Evolutionary conservation across 2,888 invertebrate species (phyloP).

Genomic region (Beris chalybata): DNA sequence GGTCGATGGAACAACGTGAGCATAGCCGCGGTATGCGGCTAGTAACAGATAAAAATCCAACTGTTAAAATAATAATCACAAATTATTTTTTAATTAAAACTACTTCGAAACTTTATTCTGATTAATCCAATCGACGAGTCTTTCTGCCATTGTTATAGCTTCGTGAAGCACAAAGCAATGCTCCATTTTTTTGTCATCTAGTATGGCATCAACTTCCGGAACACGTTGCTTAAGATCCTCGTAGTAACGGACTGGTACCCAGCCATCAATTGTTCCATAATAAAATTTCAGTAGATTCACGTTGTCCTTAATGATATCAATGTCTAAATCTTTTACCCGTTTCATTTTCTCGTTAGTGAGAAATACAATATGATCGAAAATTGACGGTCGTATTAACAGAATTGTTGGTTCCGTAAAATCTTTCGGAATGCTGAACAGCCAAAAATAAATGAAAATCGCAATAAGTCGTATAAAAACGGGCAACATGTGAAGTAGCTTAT

Average conservation of each 20-base stretch:
- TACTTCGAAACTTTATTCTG: too few species aligned
- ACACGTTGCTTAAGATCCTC: slow-evolving; percentile 64
- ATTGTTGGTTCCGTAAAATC: slow-evolving; percentile 59
- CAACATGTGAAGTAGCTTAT: slow-evolving; percentile 58
- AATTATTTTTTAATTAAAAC: too few species aligned
- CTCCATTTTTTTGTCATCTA: slow-evolving; percentile 63
- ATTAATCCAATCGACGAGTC: slow-evolving; percentile 51
- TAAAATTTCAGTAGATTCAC: slow-evolving; percentile 72
- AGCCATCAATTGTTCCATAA: slow-evolving; percentile 78
- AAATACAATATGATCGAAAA: slow-evolving; percentile 67
- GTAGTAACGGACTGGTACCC: slow-evolving; percentile 78
- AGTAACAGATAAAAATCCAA: too few species aligned
- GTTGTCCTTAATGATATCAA: slow-evolving; percentile 62
- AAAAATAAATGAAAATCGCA: slow-evolving; percentile 62
- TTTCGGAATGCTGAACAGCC: slow-evolving; percentile 58
- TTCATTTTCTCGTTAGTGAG: slow-evolving; percentile 81
- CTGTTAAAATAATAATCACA: too few species aligned
- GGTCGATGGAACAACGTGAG: too few species aligned
- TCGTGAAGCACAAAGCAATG: slow-evolving; percentile 82
- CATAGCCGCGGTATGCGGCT: too few species aligned
- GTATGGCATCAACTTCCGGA: slow-evolving; percentile 63
- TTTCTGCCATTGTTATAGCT: slow-evolving; percentile 61
- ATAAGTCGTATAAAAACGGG: slow-evolving; percentile 60
- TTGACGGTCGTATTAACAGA: slow-evolving; percentile 63
- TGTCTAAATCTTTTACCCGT: slow-evolving; percentile 68